These are phyloP conservation scores for Samia ricini DNA, from an alignment of 1,140 invertebrate genomes.

Conservation along the genomic window DNA sequence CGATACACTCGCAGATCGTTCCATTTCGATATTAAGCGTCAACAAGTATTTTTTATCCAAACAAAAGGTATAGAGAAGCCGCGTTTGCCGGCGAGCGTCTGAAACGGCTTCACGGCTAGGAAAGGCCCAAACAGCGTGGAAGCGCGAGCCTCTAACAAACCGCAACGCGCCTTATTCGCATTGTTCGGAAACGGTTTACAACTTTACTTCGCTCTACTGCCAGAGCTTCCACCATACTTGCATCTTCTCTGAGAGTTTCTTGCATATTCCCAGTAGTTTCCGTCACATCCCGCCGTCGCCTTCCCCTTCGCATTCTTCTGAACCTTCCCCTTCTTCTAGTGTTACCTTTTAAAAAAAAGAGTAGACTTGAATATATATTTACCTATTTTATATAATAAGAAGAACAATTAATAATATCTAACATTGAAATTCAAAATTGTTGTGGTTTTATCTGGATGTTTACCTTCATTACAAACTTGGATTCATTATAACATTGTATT, in stretches of 20 bases:
- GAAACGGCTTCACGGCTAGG: conserved; percentile 19
- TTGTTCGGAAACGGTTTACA: too few relatives aligned
- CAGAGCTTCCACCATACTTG: conserved; percentile 88
- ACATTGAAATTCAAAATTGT: too few relatives aligned
- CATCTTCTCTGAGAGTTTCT: conserved; percentile 90
- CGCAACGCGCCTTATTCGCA: neutral
- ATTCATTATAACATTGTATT: neutral
- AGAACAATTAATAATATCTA: too few relatives aligned
- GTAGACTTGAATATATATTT: neutral
- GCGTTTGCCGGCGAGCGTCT: conserved; percentile 13
- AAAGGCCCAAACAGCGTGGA: conserved; percentile 11
- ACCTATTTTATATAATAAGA: neutral
- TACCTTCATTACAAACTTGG: neutral
- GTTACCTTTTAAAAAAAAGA: conserved; percentile 82
- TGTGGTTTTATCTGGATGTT: neutral
- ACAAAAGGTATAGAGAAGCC: conserved; percentile 32
- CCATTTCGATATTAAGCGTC: conserved; percentile 69
- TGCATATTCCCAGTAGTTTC: conserved; percentile 90
- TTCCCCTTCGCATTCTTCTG: conserved; percentile 79
- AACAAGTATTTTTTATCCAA: conserved; percentile 66
- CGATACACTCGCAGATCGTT: conserved; percentile 51
- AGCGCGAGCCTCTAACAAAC: conserved; percentile 4
- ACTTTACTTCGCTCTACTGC: conserved; percentile 72
- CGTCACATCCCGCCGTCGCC: conserved; percentile 89
- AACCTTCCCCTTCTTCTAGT: conserved; percentile 87